phyloP scores from a whole-genome alignment of 2,113 vertebrate genomes.

The Hydrochoerus hydrochaeris region DNA sequence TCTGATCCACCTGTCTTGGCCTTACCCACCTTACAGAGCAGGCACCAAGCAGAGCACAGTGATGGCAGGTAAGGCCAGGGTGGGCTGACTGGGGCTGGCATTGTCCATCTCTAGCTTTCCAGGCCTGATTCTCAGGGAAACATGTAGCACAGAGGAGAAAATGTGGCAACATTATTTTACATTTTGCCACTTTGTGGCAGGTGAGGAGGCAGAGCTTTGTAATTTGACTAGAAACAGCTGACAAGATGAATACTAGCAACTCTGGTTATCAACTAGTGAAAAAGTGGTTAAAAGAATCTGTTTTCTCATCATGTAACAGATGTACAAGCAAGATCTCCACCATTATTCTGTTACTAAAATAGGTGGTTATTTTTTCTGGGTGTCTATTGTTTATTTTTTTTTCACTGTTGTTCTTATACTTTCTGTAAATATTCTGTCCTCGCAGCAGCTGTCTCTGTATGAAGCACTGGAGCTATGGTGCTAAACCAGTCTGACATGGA shows the following conservation, averaged over 20 bases:
- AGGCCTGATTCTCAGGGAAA: not conserved
- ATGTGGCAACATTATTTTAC: not conserved
- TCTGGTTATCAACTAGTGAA: not conserved
- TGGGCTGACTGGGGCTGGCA: not conserved
- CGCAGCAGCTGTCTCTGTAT: not conserved
- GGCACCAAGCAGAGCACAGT: not conserved
- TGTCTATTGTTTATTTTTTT: not conserved
- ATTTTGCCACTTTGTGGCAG: not conserved
- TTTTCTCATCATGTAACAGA: not conserved
- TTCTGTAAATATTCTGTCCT: not conserved
- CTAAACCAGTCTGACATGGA: not conserved
- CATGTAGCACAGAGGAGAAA: not conserved
- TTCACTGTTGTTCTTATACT: conserved; percentile 1
- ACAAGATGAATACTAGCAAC: not conserved
- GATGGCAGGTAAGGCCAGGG: not conserved
- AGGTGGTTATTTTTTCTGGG: not conserved
- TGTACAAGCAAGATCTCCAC: not conserved
- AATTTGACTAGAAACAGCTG: not conserved
- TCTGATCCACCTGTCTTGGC: not conserved
- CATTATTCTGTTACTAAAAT: not conserved
- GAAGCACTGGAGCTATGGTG: not conserved
- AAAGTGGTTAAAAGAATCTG: not conserved
- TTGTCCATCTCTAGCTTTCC: not conserved
- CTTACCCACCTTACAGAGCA: not conserved
- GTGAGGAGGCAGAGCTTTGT: not conserved